Evolutionary conservation across 1,140 invertebrate species (phyloP).

Genomic region (Neodiprion pinetum): DNA sequence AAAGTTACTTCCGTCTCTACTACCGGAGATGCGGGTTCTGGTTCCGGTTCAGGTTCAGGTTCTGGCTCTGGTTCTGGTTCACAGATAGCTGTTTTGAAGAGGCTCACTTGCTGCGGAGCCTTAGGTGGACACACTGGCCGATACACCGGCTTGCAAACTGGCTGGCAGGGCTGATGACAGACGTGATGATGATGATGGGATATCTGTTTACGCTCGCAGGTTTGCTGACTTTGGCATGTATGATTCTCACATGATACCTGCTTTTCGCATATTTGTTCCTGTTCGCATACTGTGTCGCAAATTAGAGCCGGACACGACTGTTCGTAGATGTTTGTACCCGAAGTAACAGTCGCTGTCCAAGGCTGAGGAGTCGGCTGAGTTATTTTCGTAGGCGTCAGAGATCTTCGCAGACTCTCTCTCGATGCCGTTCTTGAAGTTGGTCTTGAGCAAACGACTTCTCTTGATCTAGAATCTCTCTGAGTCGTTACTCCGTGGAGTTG

Average conservation of each 20-base stretch:
- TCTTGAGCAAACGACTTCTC: slow-evolving; percentile 21
- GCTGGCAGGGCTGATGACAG: not conserved
- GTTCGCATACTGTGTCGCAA: not conserved
- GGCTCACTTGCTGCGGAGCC: not conserved
- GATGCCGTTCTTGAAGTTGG: slow-evolving; percentile 46
- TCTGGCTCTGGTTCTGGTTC: slow-evolving; percentile 10
- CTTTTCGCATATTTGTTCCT: not conserved
- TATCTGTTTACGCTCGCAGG: not conserved
- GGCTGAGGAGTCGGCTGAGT: slow-evolving; percentile 54
- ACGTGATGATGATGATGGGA: not conserved
- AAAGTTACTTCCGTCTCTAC: not conserved
- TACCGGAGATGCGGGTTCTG: not conserved
- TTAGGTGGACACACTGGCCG: not conserved
- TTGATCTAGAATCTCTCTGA: slow-evolving; percentile 35
- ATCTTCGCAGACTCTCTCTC: slow-evolving; percentile 51
- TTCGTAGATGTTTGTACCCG: slow-evolving; percentile 43
- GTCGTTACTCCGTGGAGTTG: slow-evolving; percentile 40
- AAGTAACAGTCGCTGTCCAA: slow-evolving; percentile 55
- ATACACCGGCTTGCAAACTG: not conserved
- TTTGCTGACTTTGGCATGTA: not conserved
- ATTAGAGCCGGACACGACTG: slow-evolving; percentile 35
- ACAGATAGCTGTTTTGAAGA: not conserved
- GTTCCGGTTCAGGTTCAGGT: slow-evolving; percentile 32
- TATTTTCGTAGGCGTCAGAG: slow-evolving; percentile 57
- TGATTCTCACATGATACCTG: not conserved